Percentiles rank a stretch among this genome's conserved stretches.
Evolutionary conservation across 2,113 vertebrate genomes (phyloP).

Genomic region (Gobiocypris rarus): DNA sequence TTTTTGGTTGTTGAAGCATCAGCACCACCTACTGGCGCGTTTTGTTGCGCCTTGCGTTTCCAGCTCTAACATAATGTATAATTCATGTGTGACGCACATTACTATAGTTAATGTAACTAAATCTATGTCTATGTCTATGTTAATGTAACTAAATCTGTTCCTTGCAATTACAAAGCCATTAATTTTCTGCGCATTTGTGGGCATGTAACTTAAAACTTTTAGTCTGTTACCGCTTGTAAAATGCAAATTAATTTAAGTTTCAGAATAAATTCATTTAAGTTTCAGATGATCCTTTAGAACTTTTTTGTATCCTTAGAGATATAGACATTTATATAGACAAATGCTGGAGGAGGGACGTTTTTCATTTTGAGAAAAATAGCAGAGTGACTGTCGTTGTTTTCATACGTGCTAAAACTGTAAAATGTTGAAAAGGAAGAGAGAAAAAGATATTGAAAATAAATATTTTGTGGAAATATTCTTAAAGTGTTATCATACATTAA

Average conservation of each 20-base stretch:
- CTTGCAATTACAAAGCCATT: neutral
- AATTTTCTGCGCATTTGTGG: neutral
- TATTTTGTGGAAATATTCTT: neutral
- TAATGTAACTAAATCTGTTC: neutral
- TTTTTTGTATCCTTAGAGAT: neutral
- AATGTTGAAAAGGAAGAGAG: neutral
- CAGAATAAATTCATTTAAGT: neutral
- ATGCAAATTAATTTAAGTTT: neutral
- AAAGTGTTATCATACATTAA: neutral
- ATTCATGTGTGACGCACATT: too few relatives aligned
- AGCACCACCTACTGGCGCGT: constrained; percentile 8
- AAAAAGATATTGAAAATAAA: neutral
- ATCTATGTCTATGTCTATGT: neutral
- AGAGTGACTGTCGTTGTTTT: neutral
- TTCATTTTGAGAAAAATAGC: neutral
- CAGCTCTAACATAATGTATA: neutral
- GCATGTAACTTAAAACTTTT: neutral
- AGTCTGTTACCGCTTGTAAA: neutral
- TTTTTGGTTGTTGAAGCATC: neutral
- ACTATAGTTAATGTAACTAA: too few relatives aligned
- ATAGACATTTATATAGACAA: neutral
- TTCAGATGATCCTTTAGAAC: neutral
- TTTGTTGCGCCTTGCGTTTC: too few relatives aligned
- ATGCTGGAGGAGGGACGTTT: neutral
- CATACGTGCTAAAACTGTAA: too few relatives aligned